A percentile compares a stretch with the other conserved stretches of the same genome.
These are phyloP conservation scores for Rhyacophila brunnea DNA, from an alignment of 1,140 invertebrate species.

Conservation along the genomic window DNA sequence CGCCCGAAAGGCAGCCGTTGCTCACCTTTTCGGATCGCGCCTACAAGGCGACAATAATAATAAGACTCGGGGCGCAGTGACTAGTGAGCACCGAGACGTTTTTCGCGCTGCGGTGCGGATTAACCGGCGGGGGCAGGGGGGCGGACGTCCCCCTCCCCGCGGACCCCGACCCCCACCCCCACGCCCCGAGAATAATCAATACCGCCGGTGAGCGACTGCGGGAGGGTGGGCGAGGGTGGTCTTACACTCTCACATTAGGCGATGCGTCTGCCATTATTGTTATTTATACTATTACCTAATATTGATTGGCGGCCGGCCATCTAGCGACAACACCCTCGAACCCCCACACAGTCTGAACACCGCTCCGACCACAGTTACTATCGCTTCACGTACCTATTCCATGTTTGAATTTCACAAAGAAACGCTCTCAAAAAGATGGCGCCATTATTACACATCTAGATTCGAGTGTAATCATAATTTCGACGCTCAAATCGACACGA, in stretches of 20 bases:
- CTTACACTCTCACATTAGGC: constrained; percentile 18
- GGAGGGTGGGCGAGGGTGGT: not conserved
- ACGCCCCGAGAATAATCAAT: constrained; percentile 24
- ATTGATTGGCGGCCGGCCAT: too few species aligned
- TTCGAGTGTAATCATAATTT: too few species aligned
- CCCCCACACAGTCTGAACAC: too few species aligned
- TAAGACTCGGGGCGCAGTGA: constrained; percentile 16
- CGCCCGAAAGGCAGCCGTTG: too few species aligned
- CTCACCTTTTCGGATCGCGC: not conserved
- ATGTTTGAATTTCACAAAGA: too few species aligned
- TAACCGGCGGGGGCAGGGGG: not conserved
- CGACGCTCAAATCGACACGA: too few species aligned
- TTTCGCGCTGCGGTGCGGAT: constrained; percentile 11
- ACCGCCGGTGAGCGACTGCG: constrained; percentile 24
- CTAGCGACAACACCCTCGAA: too few species aligned
- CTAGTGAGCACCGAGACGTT: constrained; percentile 9
- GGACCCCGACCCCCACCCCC: constrained; percentile 8
- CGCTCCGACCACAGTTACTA: too few species aligned
- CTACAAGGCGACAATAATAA: constrained; percentile 2
- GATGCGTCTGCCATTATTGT: not conserved
- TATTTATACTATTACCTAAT: too few species aligned
- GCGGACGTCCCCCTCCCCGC: not conserved
- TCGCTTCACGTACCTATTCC: too few species aligned
- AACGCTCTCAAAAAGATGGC: too few species aligned
- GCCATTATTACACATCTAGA: too few species aligned